phyloP scores from a whole-genome alignment of 2,888 invertebrate genomes.

The Sepiola atlantica region DNA sequence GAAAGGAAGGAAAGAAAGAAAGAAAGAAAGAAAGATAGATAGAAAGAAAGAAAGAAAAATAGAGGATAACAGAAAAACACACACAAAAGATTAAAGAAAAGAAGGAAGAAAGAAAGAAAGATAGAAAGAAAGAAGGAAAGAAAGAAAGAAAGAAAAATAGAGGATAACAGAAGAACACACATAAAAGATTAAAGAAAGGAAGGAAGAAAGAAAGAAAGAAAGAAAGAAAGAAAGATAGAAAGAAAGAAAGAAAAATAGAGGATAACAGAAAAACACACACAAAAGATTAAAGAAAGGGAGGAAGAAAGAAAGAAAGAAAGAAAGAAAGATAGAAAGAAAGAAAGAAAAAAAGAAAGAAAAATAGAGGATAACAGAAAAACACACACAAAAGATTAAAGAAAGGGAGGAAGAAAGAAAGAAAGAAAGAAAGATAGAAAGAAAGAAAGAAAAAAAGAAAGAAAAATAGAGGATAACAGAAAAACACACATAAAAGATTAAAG shows the following conservation, averaged over 20 bases:
- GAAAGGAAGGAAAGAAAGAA: background rate
- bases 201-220: background rate
- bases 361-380: background rate
- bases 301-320: background rate
- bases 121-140: too few relatives aligned
- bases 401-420: background rate
- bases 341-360: background rate
- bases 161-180: background rate
- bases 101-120: background rate
- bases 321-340: too few relatives aligned
- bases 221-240: too few relatives aligned
- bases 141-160: background rate
- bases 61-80: background rate
- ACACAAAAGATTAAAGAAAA: background rate
- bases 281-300: background rate
- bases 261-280: background rate
- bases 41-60: background rate
- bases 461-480: background rate
- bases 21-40: background rate
- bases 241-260: background rate
- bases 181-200: background rate
- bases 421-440: too few relatives aligned
- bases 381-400: background rate
- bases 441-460: background rate
- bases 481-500: background rate